phyloP scores from a whole-genome alignment of 2,797 vertebrate species.

The Vultur gryphus region DNA sequence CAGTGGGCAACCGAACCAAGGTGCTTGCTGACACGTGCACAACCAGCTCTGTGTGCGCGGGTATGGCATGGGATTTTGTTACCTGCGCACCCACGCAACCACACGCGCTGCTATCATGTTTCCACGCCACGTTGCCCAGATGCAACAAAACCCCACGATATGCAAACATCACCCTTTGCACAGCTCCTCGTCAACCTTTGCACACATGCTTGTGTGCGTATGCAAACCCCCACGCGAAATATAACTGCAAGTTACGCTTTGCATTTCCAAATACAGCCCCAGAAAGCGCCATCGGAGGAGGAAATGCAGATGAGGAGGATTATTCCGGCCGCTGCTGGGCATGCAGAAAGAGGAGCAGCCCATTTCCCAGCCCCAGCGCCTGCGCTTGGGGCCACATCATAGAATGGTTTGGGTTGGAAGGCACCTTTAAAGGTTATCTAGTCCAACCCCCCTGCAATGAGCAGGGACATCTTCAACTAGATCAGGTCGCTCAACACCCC shows the following conservation, averaged over 20 bases:
- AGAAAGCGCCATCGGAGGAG: background rate
- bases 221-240: accelerated
- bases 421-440: no score
- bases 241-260: background rate
- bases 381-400: accelerated
- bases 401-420: no score
- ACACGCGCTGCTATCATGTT: no score
- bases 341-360: background rate
- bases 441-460: no score
- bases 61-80: background rate
- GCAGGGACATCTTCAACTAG: no score
- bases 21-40: background rate
- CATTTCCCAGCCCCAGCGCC: background rate
- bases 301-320: background rate
- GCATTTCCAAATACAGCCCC: background rate
- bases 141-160: background rate
- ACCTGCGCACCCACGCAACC: no score
- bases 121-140: background rate
- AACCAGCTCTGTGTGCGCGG: no score
- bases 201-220: accelerated
- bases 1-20: background rate
- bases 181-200: background rate
- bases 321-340: background rate
- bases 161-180: background rate
- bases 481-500: no score